Base-by-base conservation (phyloP, 2,888 invertebrate genomes). In the Agonopterix heracliana region DNA sequence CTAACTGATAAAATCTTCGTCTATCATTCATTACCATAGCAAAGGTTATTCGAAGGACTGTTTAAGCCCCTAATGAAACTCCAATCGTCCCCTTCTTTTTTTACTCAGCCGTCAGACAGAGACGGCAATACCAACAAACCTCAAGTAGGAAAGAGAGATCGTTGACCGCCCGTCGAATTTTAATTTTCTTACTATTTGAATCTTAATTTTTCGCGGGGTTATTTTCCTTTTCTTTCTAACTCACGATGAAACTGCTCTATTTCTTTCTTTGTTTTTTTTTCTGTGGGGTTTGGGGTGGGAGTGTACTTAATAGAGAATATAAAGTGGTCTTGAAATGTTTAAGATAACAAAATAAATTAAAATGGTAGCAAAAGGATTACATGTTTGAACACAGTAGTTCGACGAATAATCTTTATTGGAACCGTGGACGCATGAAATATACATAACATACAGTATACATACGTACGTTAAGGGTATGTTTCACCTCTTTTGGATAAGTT, bases 141-240 rank as follows among this genome's bases (percentile, higher is more conserved):
- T 2, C 4, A 51, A 41, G 72, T 45, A 2, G 43, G 67, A 86
- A 54, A 51, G 71, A 61, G 81, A 81, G 55, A 61, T 56, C 60
- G 71, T 70, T 82, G 81, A 81, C 82, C 85, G 82, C 76, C 81
- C 77, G 74, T 70, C 82, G 84, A 82, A 88, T 89, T 89, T 89
- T 88, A 89, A 89, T 88, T 86, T 88, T 86, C 88, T 87, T 84
- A 86, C 83, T 75, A 82, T 88, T 89, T 86, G 89, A 88, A 89
- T 88, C 82, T 86, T 86, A 86, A 87, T 89, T 88, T 87, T 88
- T 86, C 80, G 78, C 78, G 72, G 79, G 79, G 75, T 59, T 73
- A 61, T 68, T 59, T 61, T 68, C 68, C 60, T 38, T 78, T 74
- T 67, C 70, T 54, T 55, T 82, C 72, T 59, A 34, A 55, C 73